These are phyloP conservation scores for Oncorhynchus tshawytscha DNA, from an alignment of 2,113 vertebrate species.

Conservation along the genomic window DNA sequence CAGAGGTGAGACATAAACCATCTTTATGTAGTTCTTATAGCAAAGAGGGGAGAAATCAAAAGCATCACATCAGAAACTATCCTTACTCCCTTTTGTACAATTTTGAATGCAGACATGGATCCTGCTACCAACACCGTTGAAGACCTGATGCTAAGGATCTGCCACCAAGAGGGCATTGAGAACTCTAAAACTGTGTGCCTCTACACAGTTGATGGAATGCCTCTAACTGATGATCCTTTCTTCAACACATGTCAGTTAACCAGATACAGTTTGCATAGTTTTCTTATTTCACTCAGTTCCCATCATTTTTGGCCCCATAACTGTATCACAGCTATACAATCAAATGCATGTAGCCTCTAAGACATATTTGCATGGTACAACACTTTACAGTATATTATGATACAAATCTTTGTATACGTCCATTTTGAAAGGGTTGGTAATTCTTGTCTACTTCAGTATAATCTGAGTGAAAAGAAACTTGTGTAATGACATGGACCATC, in stretches of 20 bases:
- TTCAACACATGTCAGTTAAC: constrained; percentile 63
- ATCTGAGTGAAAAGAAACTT: background rate
- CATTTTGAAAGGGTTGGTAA: background rate
- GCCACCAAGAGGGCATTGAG: constrained; percentile 39
- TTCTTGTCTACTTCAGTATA: background rate
- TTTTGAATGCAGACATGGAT: constrained; percentile 49
- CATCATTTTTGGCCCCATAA: too few species aligned
- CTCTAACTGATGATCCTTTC: constrained; percentile 62
- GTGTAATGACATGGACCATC: background rate
- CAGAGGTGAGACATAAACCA: constrained; percentile 23
- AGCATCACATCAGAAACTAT: too few species aligned
- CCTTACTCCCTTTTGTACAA: too few species aligned
- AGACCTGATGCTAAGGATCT: constrained; percentile 56
- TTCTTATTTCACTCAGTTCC: too few species aligned
- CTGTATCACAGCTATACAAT: too few species aligned
- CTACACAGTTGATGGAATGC: constrained; percentile 54
- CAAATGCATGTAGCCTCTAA: too few species aligned
- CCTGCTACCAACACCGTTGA: constrained; percentile 56
- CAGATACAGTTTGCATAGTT: background rate
- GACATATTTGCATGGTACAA: too few species aligned
- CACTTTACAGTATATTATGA: too few species aligned
- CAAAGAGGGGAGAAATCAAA: too few species aligned
- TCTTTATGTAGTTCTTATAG: too few species aligned
- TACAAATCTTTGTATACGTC: too few species aligned
- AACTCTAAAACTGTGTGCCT: constrained; percentile 49